These are phyloP conservation scores for Holothuria leucospilota DNA, from an alignment of 53 echinoderm and acorn worm species.

Conservation along the genomic window DNA sequence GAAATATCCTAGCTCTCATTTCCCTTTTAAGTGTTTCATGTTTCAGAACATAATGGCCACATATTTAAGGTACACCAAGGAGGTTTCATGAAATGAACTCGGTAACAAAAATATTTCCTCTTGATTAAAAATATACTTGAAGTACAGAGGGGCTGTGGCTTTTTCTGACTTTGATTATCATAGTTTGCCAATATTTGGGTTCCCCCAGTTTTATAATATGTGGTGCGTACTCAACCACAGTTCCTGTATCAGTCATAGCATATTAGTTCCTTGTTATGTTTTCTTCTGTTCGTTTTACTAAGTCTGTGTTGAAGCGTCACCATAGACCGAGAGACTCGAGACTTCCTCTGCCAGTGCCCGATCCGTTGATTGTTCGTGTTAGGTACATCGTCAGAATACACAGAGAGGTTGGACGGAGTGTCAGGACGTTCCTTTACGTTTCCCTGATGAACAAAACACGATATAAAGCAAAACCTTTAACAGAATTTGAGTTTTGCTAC, in stretches of 20 bases:
- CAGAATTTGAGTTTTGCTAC: background rate
- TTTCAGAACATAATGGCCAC: no score
- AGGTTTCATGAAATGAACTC: no score
- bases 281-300: slow-evolving; percentile 78
- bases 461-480: background rate
- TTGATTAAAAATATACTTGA: no score
- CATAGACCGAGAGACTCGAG: slow-evolving; percentile 80
- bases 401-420: slow-evolving; percentile 77
- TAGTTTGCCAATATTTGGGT: no score
- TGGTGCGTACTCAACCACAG: no score
- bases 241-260: slow-evolving; percentile 65
- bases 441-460: slow-evolving; percentile 57
- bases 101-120: no score
- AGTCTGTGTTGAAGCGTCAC: slow-evolving; percentile 83
- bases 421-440: slow-evolving; percentile 75
- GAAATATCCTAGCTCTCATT: no score
- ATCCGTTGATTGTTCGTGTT: slow-evolving; percentile 84
- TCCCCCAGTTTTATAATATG: no score
- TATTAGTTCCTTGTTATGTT: slow-evolving; percentile 82
- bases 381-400: slow-evolving; percentile 83
- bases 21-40: no score
- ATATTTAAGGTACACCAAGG: no score
- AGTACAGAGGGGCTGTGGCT: no score
- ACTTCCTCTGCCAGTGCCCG: slow-evolving; percentile 77
- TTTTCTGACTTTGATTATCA: no score